Base-by-base conservation (phyloP, 2,113 vertebrate genomes). In the Origma solitaria region DNA sequence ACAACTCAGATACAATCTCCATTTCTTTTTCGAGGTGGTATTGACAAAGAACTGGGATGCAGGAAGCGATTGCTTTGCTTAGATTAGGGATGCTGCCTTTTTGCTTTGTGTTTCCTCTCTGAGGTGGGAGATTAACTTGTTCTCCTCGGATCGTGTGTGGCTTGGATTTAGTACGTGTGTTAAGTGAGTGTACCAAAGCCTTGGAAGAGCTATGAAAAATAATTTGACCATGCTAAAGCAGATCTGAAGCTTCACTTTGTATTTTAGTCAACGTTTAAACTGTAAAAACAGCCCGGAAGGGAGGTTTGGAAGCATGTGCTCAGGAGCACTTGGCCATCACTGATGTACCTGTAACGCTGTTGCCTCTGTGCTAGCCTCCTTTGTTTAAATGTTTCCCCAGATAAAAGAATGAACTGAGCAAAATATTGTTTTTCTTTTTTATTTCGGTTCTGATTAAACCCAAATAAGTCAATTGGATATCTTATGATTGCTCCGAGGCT, bases 61-160 rank as follows among this genome's bases (percentile, higher is more conserved):
- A 75, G 80, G 91, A 92, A 81, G 84, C 5, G n/a, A 90, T 68
- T 50, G 58, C n/a, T 44, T 68, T 87, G 30, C 66, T 93, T 56
- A 49, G 57, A 79, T 91, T 80, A 96, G 72, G 40, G 86, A 90
- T 95, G 68, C 86, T 97, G 87, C 86, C 31, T 57, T 85, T 88
- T 69, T 60, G 71, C 71, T 93, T 88, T 76, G 58, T 75, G 28
- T 93, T 93, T 92, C 64, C 82, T 57, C 88, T 89, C 56, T 47
- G 51, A 68, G 54, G 45, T 68, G 35, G 86, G 76, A 23, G 35
- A 80, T 94, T 40, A 88, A 37, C 57, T 82, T 61, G 58, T 70
- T 71, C 66, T 94, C 54, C 83, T 95, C 56, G 31, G 57, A 60
- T 95, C 42, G 6, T 86, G 16, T 20, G 13, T 64, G 76, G 78